Evolutionary conservation across 2,888 invertebrate species (phyloP).

Genomic region (Caenorhabditis sp.): DNA sequence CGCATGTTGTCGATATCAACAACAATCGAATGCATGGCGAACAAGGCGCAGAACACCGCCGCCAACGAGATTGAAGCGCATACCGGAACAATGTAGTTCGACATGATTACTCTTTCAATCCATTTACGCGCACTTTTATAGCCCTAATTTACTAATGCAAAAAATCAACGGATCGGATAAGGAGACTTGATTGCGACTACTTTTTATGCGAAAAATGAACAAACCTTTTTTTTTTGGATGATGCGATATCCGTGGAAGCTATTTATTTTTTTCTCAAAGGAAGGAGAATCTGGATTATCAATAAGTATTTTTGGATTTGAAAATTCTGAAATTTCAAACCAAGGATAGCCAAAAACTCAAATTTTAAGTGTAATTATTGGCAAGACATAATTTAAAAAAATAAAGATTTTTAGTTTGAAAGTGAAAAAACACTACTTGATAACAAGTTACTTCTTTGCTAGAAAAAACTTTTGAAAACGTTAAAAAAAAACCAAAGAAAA

Average conservation of each 20-base stretch:
- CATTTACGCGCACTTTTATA: background rate
- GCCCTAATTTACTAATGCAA: background rate
- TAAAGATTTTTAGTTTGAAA: no score
- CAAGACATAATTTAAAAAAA: no score
- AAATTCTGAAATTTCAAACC: no score
- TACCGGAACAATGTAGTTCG: slow-evolving; percentile 48
- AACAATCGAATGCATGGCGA: slow-evolving; percentile 52
- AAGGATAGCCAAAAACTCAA: no score
- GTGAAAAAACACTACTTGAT: no score
- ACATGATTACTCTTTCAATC: slow-evolving; percentile 19
- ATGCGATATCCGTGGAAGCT: background rate
- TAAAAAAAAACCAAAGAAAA: background rate
- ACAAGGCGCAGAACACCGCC: slow-evolving; percentile 44
- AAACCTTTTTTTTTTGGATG: background rate
- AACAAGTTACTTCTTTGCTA: no score
- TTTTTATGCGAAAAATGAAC: slow-evolving; percentile 15
- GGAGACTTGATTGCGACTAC: slow-evolving; percentile 38
- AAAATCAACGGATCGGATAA: background rate
- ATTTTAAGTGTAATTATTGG: no score
- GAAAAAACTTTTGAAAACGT: no score
- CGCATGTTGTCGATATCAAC: slow-evolving; percentile 51
- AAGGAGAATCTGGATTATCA: no score
- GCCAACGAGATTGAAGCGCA: slow-evolving; percentile 45
- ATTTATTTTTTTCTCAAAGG: no score
- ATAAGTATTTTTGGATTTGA: no score